Base-by-base conservation (phyloP, 1,140 invertebrate species). In the Magallana angulata region DNA sequence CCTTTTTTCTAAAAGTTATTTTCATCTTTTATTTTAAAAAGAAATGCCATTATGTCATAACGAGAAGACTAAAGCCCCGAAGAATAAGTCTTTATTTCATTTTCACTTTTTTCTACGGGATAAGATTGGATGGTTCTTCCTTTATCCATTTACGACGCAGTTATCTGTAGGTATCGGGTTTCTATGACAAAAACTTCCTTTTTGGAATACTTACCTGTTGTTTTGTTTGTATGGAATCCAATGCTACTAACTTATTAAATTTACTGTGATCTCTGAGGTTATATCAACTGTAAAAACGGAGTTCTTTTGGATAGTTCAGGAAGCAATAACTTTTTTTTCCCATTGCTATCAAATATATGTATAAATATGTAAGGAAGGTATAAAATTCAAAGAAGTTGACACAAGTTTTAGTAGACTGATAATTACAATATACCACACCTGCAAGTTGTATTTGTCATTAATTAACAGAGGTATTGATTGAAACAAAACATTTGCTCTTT, bases 1-100 rank as follows among this genome's bases (percentile, higher is more conserved):
- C 68, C 24, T 71, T 71, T 24, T 30, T 71, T 71, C 68, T 36
- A 36, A 71, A 71, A 71, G 68, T 71, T 71, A 71, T 71, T 71
- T 71, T 36, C 68, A 71, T 71, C 68, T 12, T 30, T 71, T 16
- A n/a, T 12, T 64, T n/a, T 64, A 64, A 64, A 64, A 16, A 16
- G 60, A 36, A 36, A 36, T 36, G 36, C 36, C 36, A 36, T 36
- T 36, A 36, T 36, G 36, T 36, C 36, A 36, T 36, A 36, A 36
- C 5, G 36, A 36, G 36, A 36, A 5, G 36, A 36, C 36, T 36
- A 36, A 71, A 71, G 18, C 68, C 68, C 68, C 8, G 24, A 71
- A 71, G 68, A 12, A 4, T 8, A 3, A 11, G 24, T 30, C 24
- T 30, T 71, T 30, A 30, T 71, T 30, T 18, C 9, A 12, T 36